A percentile compares a stretch with the other conserved stretches of the same genome.
phyloP scores from a whole-genome alignment of 1,140 invertebrate species.

The Globodera rostochiensis region DNA sequence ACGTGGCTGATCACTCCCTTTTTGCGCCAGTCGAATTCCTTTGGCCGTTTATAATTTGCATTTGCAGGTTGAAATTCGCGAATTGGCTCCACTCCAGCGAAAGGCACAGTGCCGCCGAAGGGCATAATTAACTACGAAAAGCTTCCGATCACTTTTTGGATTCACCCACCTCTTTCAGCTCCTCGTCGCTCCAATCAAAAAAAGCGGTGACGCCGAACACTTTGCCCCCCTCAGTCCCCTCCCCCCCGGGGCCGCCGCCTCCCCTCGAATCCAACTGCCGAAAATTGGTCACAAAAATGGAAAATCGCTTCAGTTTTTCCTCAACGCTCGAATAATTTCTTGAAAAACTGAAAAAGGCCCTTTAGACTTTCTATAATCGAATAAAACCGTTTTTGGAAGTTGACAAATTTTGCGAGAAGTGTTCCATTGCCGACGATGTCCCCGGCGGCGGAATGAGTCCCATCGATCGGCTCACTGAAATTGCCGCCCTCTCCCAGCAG shows the following conservation, averaged over 20 bases:
- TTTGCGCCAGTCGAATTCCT: slow-evolving; percentile 38
- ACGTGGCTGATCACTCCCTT: slow-evolving; percentile 34
- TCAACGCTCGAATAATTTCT: background rate
- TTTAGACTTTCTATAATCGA: background rate
- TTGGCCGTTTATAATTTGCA: slow-evolving; percentile 21
- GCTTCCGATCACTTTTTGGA: no score
- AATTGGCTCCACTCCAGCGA: background rate
- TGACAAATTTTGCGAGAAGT: background rate
- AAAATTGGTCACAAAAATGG: slow-evolving; percentile 2
- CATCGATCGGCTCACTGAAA: background rate
- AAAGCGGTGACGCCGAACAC: slow-evolving; percentile 14
- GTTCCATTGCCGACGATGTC: background rate
- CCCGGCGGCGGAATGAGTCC: background rate
- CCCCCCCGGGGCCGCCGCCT: background rate
- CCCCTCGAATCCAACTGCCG: background rate
- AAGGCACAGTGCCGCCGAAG: background rate
- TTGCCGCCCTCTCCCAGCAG: background rate
- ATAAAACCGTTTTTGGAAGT: background rate
- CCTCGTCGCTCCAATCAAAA: slow-evolving; percentile 35
- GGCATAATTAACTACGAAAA: slow-evolving; percentile 12
- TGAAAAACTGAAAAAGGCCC: background rate
- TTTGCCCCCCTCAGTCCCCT: slow-evolving; percentile 9
- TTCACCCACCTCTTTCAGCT: slow-evolving; percentile 14
- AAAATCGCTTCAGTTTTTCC: slow-evolving; percentile 3
- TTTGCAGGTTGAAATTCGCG: slow-evolving; percentile 5